Evolutionary conservation across 2,113 vertebrate genomes (phyloP), one percentile per base, ranked within the genome.

Genomic region (Melierax canorus): DNA sequence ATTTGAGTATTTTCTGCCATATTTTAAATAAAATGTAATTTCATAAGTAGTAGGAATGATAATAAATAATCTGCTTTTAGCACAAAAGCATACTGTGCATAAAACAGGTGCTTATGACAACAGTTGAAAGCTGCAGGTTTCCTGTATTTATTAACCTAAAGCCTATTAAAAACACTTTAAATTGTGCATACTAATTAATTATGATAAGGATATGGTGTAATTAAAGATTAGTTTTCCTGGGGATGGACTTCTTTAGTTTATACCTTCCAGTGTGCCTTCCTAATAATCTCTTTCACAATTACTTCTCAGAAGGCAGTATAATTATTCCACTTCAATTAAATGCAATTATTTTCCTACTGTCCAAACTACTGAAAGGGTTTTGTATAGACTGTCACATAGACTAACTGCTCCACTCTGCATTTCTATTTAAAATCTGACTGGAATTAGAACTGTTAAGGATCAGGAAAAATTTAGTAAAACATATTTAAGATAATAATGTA

Each of bases 181-280:
- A 77, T 32, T 64, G 32, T 76, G 38, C 29, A 81, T 92, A 46
- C 24, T 90, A 95, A 95, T 85, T 75, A 95, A 86, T 55, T 60
- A 36, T 72, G 45, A 85, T 39, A 90, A 92, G 43, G 67, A 95
- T 77, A 69, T 34, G 29, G 73, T 29, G 53, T 92, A 96, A 97
- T 91, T 97, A 92, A 94, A 80, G n/a, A 90, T 95, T 76, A 86
- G 36, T n/a, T 69, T 93, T 97, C 95, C 71, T 92, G 76, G 76
- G 62, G 50, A 90, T 45, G 36, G 84, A 91, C 21, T 80, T 67
- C 27, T 58, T 92, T 55, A 82, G 19, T 93, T 96, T 88, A 69
- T 59, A 94, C 30, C 22, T 97, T 97, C 43, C 69, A 78, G 45
- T 67, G 45, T 77, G 64, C 93, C 36, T 86, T 94, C 43, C 75